A percentile compares a stretch with the other conserved stretches of the same genome.
phyloP scores from a whole-genome alignment of 2,888 invertebrate genomes.

The Phanerotoma sp. region DNA sequence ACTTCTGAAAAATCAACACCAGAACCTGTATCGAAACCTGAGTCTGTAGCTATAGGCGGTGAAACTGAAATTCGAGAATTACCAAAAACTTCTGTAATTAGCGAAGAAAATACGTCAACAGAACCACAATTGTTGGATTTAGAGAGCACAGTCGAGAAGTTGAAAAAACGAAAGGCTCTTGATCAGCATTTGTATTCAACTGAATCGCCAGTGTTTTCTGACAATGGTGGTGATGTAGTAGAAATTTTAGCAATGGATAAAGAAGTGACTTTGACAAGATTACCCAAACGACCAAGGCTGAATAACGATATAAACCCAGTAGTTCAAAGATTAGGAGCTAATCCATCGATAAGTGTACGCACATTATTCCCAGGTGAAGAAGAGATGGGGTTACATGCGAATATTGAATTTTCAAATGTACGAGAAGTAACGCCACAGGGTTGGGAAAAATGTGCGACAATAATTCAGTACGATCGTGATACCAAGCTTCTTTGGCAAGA shows the following conservation, averaged over 20 bases:
- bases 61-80: constrained; percentile 34
- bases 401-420: constrained; percentile 72
- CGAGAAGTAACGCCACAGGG: constrained; percentile 78
- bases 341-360: constrained; percentile 80
- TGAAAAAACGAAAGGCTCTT: constrained; percentile 53
- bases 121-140: constrained; percentile 45
- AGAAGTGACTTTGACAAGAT: constrained; percentile 64
- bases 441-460: constrained; percentile 79
- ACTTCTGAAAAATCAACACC: constrained; percentile 45
- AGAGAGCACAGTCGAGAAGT: constrained; percentile 51
- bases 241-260: constrained; percentile 61
- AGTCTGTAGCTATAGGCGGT: constrained; percentile 35
- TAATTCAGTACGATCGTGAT: constrained; percentile 80
- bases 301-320: constrained; percentile 63
- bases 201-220: constrained; percentile 34
- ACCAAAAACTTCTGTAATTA: constrained; percentile 10
- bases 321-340: constrained; percentile 70
- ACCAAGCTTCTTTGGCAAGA: constrained; percentile 80
- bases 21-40: constrained; percentile 40
- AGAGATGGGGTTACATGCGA: constrained; percentile 75
- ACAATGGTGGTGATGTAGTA: constrained; percentile 44
- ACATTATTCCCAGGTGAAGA: constrained; percentile 82
- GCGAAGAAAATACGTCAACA: constrained; percentile 31
- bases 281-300: constrained; percentile 57
- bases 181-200: constrained; percentile 43